A percentile compares a stretch with the other conserved stretches of the same genome.
Evolutionary conservation across 2,797 vertebrate genomes (phyloP).

Genomic region (Pristis pectinata): DNA sequence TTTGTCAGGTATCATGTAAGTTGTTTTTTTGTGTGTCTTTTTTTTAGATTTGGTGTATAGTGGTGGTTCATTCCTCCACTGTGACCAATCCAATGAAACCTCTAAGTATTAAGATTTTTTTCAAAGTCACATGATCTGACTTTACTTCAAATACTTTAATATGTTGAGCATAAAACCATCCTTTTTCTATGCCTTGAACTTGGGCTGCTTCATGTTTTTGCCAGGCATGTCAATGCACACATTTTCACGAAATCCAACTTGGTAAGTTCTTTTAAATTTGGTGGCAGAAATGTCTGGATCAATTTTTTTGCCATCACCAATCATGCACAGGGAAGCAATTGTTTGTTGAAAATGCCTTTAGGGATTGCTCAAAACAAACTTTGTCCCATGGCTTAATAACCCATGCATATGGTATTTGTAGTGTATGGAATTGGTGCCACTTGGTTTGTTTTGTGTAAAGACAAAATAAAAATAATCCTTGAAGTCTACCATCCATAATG

Average conservation of each 20-base stretch:
- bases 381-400: not conserved
- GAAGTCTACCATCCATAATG: not conserved
- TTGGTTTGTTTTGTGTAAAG: not conserved
- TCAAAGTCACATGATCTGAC: not conserved
- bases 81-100: not conserved
- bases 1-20: not conserved
- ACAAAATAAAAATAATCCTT: not conserved
- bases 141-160: not conserved
- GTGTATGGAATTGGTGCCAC: not conserved
- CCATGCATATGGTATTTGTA: not conserved
- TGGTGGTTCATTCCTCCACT: not conserved
- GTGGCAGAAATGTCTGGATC: not conserved
- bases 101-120: not conserved
- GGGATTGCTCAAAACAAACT: not conserved
- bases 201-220: not conserved
- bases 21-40: not conserved
- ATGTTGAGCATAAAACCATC: not conserved
- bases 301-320: not conserved
- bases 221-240: not conserved
- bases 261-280: conserved; percentile 3
- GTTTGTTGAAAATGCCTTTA: conserved; percentile 12
- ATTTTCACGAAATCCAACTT: not conserved
- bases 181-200: not conserved
- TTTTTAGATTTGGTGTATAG: not conserved
- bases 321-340: not conserved